Conservation (phyloP, 2,888 invertebrate species). For the Ectropis crepuscularia region DNA sequence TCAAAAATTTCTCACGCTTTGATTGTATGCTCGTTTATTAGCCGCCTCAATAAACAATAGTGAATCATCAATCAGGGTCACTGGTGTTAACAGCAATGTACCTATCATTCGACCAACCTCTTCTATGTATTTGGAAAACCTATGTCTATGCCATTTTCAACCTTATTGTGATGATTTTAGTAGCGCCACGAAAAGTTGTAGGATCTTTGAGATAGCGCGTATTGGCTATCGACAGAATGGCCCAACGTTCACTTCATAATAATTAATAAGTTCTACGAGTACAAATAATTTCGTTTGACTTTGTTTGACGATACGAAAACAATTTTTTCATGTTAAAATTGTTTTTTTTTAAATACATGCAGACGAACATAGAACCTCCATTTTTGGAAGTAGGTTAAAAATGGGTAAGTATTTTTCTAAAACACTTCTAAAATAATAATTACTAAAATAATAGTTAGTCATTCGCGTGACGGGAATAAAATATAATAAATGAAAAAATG, state of each 20-base stretch:
- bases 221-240: constrained; percentile 25
- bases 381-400: no score
- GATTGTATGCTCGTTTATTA: constrained; percentile 31
- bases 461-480: no score
- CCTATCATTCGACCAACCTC: constrained; percentile 27
- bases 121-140: neutral
- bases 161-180: constrained; percentile 12
- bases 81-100: constrained; percentile 41
- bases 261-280: constrained; percentile 18
- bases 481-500: no score
- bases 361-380: no score
- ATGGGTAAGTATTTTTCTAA: no score
- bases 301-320: neutral
- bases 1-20: constrained; percentile 3
- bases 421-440: no score
- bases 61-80: constrained; percentile 51
- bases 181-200: neutral
- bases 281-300: neutral
- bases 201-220: neutral
- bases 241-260: constrained; percentile 17
- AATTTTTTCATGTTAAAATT: no score
- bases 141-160: constrained; percentile 9
- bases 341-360: no score
- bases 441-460: no score
- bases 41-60: constrained; percentile 44